These are phyloP conservation scores for Agraylea sexmaculata DNA, from an alignment of 1,140 invertebrate species.

Conservation along the genomic window DNA sequence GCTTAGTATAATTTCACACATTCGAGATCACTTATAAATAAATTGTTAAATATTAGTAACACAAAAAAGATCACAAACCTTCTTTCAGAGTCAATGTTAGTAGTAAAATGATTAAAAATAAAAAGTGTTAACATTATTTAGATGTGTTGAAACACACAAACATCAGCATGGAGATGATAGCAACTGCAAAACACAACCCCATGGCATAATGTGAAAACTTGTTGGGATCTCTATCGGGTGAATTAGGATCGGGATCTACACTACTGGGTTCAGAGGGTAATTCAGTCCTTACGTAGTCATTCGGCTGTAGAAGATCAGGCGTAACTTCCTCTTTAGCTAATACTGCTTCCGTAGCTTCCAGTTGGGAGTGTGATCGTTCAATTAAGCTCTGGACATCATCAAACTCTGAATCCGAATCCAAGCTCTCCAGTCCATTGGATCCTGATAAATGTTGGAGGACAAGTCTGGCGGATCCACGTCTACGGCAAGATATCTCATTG, in stretches of 20 bases:
- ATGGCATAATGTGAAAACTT: conserved; percentile 29
- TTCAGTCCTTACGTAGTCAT: conserved; percentile 38
- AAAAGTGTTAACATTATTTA: conserved; percentile 11
- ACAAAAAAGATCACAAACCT: not conserved
- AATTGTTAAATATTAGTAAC: too few species aligned
- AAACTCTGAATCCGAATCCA: conserved; percentile 53
- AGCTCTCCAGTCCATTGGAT: conserved; percentile 28
- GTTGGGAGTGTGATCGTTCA: conserved; percentile 31
- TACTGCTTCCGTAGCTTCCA: conserved; percentile 32
- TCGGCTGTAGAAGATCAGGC: conserved; percentile 34
- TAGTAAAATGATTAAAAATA: not conserved
- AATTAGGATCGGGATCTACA: not conserved
- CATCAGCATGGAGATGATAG: conserved; percentile 35
- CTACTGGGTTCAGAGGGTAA: conserved; percentile 28
- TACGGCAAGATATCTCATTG: conserved; percentile 9
- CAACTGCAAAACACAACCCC: conserved; percentile 32
- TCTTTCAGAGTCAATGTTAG: not conserved
- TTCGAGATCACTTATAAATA: too few species aligned
- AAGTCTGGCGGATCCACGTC: conserved; percentile 13
- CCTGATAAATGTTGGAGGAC: conserved; percentile 9
- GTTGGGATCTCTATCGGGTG: conserved; percentile 21
- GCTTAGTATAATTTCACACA: too few species aligned
- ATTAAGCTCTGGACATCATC: conserved; percentile 48
- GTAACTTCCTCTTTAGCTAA: conserved; percentile 32
- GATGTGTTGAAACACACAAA: conserved; percentile 27